Evolutionary conservation across 1,140 invertebrate genomes (phyloP), one percentile per base, ranked within the genome.

Genomic region (Olivierus martensii): DNA sequence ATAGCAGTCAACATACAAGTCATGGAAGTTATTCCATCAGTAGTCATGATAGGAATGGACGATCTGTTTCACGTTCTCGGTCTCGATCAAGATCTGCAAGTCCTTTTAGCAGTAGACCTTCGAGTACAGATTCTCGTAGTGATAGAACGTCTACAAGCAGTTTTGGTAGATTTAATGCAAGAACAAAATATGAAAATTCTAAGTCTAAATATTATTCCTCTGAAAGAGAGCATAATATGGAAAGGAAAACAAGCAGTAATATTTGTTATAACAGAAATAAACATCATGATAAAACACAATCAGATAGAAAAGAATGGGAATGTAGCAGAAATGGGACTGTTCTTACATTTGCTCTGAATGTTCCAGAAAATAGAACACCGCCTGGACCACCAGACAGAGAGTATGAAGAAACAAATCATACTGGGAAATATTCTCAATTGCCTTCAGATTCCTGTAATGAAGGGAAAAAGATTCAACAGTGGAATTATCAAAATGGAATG

Each of bases 71-170:
- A 1, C 28, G 28, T 28, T 28, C 28, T 28, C 28, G 46, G 2
- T 48, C 46, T 3, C 36, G 56, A 22, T 57, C 56, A n/a, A 39
- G 56, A 9, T 53, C 56, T 4, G 38, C 55, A 17, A 56, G 56
- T 42, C 51, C 56, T 42, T 53, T 49, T 18, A 57, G 56, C 17
- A 57, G 56, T 28, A 46, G 51, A 43, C 37, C 47, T 7, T 51
- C 47, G 12, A 57, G 51, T 46, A 3, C 38, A 19, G 53, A 55
- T 28, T 47, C 37, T 11, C 36, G 52, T n/a, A 14, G 15, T 21
- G 51, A 52, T 17, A 49, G 51, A 36, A 44, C 18, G 21, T 55
- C 52, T 14, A 38, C 49, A 3, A 42, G 46, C 35, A 55, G 12
- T 47, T 52, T 36, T 10, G 50, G 21, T 17, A 49, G 47, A 34